Conservation (phyloP, 2,888 invertebrate species). For the Leptogaster cylindrica region DNA sequence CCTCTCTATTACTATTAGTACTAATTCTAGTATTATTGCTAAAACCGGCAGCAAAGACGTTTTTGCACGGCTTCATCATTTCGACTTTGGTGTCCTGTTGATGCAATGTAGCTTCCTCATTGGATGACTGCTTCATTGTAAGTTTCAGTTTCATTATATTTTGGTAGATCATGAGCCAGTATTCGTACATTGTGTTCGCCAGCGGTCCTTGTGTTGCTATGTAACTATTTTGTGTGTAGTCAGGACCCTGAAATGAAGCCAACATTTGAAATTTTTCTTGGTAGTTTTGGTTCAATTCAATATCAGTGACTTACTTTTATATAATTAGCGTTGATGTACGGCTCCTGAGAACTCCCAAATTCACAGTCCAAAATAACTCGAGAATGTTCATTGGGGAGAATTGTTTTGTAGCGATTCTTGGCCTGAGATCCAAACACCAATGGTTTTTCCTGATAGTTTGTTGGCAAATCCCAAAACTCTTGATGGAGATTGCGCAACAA, state of each 20-base stretch:
- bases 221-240: slow-evolving; percentile 83
- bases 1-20: not conserved
- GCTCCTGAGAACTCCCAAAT: slow-evolving; percentile 67
- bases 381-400: slow-evolving; percentile 87
- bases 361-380: slow-evolving; percentile 73
- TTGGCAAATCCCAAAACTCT: slow-evolving; percentile 94
- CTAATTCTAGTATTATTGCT: slow-evolving; percentile 5
- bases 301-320: slow-evolving; percentile 80
- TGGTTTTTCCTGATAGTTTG: slow-evolving; percentile 89
- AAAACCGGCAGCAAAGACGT: not conserved
- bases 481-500: slow-evolving; percentile 75
- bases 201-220: slow-evolving; percentile 94
- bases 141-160: no score
- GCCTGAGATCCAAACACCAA: slow-evolving; percentile 86
- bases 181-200: slow-evolving; percentile 86
- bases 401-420: slow-evolving; percentile 89
- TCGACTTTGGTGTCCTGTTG: slow-evolving; percentile 11
- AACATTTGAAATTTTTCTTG: slow-evolving; percentile 18
- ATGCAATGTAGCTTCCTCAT: no score
- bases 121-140: not conserved
- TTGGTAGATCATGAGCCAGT: slow-evolving; percentile 85
- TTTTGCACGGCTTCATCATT: not conserved
- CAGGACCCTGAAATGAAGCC: slow-evolving; percentile 75
- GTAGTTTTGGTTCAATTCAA: no score
- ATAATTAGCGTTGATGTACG: slow-evolving; percentile 93